A percentile compares a stretch with the other conserved stretches of the same genome.
Evolutionary conservation across 2,113 vertebrate genomes (phyloP).

Genomic region (Phalacrocorax aristotelis): DNA sequence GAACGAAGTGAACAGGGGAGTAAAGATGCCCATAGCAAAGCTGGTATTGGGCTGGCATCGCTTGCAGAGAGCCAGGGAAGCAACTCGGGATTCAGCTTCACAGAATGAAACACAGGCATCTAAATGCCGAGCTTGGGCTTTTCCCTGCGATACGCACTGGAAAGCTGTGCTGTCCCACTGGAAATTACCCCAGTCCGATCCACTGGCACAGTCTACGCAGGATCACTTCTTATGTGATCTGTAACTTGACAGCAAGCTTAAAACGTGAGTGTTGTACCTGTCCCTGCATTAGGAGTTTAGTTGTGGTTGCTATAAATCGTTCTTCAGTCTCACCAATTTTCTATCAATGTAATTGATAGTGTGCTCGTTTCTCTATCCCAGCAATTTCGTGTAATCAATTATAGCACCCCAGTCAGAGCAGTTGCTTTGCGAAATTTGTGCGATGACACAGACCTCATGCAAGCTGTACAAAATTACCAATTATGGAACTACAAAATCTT

Average conservation of each 20-base stretch:
- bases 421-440: conserved; percentile 17
- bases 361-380: background rate
- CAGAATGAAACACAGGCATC: accelerated
- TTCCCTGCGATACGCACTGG: accelerated
- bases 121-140: background rate
- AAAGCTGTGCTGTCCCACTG: background rate
- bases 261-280: background rate
- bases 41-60: background rate
- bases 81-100: background rate
- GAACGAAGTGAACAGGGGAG: background rate
- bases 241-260: background rate
- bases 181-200: background rate
- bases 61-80: background rate
- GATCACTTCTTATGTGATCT: background rate
- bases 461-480: conserved; percentile 33
- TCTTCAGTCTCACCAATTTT: background rate
- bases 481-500: conserved; percentile 42
- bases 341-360: background rate
- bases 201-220: background rate
- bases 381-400: conserved; percentile 7
- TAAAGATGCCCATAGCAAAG: background rate
- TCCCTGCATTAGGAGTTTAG: background rate
- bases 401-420: conserved; percentile 9
- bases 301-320: background rate
- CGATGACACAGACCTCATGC: conserved; percentile 22